Base-by-base conservation (phyloP, 2,797 vertebrate genomes). In the Aeoliscus strigatus region DNA sequence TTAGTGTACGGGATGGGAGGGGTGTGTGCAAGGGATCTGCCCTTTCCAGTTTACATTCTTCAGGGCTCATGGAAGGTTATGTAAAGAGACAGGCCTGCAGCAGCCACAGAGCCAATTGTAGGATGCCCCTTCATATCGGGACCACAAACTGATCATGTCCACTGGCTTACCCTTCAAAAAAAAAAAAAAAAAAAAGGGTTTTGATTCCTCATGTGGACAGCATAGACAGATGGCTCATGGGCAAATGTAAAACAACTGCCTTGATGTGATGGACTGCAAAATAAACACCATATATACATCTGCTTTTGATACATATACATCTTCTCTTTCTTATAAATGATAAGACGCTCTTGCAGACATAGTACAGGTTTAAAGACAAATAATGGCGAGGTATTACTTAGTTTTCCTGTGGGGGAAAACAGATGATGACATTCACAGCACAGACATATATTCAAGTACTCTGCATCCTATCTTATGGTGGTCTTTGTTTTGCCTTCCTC, bases 11-110 rank as follows among this genome's bases (percentile, higher is more conserved):
- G 32, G 68, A 34, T 41, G 66, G 66, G 72, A 81, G 73, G 75
- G 68, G 74, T 74, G 79, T 58, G 66, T 57, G 68, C 51, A 43
- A 47, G 74, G 73, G 75, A 84, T 84, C 85, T 90, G 89, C 86
- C 90, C 89, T 92, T 92, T 78, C 55, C 77, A 89, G 70, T 83
- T 84, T 43, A 71, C 88, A 92, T 94, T 92, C 92, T 90, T 87
- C 60, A 40, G 67, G 73, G 77, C 84, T 85, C 83, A 69, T 65
- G 72, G 74, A 88, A 88, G 79, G 80, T 89, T 87, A 85, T 68
- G 85, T 79, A 91, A 90, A 90, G 84, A 87, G 63, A 70, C 73
- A 83, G 86, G 81, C 67, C 80, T 72, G 39, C 57, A 49, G 52
- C 50, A 60, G 66, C 60, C 60, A 62, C 72, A 66, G 66, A 64